Evolutionary conservation across 2,113 vertebrate genomes (phyloP), one percentile per base, ranked within the genome.

Genomic region (Talpa occidentalis): DNA sequence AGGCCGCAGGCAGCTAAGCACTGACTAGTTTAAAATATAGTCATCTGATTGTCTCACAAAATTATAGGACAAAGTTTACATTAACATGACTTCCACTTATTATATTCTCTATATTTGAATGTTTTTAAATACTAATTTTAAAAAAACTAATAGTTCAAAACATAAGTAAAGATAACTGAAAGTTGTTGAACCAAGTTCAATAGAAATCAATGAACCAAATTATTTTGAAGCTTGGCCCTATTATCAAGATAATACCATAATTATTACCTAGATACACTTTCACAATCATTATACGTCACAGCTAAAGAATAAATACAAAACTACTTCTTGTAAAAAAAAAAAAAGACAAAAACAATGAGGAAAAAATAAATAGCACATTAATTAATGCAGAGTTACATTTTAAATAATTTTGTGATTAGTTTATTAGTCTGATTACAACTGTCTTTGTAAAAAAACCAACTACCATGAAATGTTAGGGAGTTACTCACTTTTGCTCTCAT

Each of bases 391-490:
- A 60, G 4, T 60, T 88, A 1, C 21, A 83, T 67, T 91, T 74
- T 84, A 78, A 91, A 30, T 79, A 73, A 87, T 74, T 79, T 78
- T 74, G 30, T 35, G 11, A 88, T 73, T 49, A 78, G 52, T 30
- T 64, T 90, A 88, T 28, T 60, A 78, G 21, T 81, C 72, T 73
- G 26, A 86, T 44, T 17, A 0, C 42, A 91, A 76, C 0, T 37
- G 2, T 67, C 91, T 54, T 69, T 70, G n/a, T 80, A n/a, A 95
- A 94, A 52, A 47, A 74, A 35, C 44, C 35, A 96, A 95, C 12
- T 52, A 93, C 5, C 84, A 66, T 24, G 15, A 93, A 59, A 32
- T 62, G 91, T 56, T 56, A 76, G 80, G 30, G 3, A 44, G 4
- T 54, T 30, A 52, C 22, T 44, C 47, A 54, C 56, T 40, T 74